Evolutionary conservation across 2,113 vertebrate genomes (phyloP), one percentile per base, ranked within the genome.

Genomic region (Mesocricetus auratus): DNA sequence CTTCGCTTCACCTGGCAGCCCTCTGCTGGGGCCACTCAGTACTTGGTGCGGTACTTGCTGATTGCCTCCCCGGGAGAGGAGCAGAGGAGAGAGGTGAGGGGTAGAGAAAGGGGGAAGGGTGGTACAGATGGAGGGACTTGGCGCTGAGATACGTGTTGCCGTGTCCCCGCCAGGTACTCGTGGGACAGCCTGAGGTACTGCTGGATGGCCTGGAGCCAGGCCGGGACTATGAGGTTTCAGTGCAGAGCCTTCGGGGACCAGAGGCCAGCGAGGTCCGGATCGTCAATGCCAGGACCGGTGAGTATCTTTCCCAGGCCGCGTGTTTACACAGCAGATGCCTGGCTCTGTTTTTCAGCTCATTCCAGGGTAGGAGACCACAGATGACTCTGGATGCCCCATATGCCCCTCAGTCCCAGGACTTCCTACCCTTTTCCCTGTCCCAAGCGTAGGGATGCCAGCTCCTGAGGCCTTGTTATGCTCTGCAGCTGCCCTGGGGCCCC

Each of bases 241-340:
- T 99, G 58, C 99, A 99, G 1, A 99, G 99, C 0, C 98, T 99
- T 95, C 99, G 98, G 0, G 99, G 99, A 7, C 98, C 99, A 6
- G 99, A 99, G 17, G 98, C 98, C 42, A 99, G 99, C 0, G 99
- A 99, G 58, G 99, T 99, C 0, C 98, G 98, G 96, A 99, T 98
- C 42, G 97, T 99, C 94, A 98, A 98, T 0, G 99, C 99, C 95
- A 98, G 98, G 93, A 99, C 99, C 45, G 1, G 99, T 99, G 98
- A 98, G 98, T 98, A 68, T 29, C 79, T 1, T 45, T 42, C 24
- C 45, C 16, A 0, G 39, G 53, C 60, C 8, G 15, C 33, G 3
- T 22, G 16, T 42, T 31, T 50, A 5, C 1, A 1, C 0, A 50
- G 53, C 29, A 9, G n/a, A 31, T 11, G 13, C 8, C 10, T 33